These are phyloP conservation scores for Mycalesis mineus DNA, from an alignment of 2,888 invertebrate species.

Conservation along the genomic window DNA sequence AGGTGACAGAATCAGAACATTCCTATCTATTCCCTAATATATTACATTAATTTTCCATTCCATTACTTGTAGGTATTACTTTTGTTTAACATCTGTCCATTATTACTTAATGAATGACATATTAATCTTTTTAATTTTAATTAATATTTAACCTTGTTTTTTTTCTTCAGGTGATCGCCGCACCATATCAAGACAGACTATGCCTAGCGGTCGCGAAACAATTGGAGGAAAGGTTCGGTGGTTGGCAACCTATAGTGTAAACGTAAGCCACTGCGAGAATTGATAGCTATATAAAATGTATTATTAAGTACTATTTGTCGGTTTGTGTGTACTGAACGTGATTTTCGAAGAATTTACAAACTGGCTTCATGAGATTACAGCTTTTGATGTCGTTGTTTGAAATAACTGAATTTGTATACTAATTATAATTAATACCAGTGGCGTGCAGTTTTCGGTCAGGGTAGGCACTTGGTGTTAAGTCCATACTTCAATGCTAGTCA, in stretches of 20 bases:
- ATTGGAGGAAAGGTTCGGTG: conserved; percentile 87
- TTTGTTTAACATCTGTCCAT: no score
- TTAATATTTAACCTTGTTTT: not conserved
- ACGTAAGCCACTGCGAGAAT: not conserved
- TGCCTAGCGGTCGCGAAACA: conserved; percentile 89
- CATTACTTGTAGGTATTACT: no score
- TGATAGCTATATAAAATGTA: conserved; percentile 3
- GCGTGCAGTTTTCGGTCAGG: no score
- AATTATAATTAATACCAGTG: no score
- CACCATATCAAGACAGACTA: conserved; percentile 85
- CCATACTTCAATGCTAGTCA: no score
- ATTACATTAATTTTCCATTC: no score
- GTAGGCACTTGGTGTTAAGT: no score
- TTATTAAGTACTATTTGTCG: not conserved
- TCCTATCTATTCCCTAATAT: no score
- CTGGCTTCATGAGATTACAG: not conserved
- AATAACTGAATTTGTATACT: not conserved
- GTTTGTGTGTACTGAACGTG: not conserved
- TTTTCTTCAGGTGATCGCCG: conserved; percentile 81
- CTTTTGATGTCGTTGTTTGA: not conserved
- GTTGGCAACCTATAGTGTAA: conserved; percentile 80
- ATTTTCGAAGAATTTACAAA: conserved; percentile 3
- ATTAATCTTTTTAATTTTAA: no score
- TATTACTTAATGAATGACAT: no score
- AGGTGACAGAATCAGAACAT: no score